A percentile compares a stretch with the other conserved stretches of the same genome.
Evolutionary conservation across 2,888 invertebrate genomes (phyloP).

Genomic region (Eupithecia vulgata): DNA sequence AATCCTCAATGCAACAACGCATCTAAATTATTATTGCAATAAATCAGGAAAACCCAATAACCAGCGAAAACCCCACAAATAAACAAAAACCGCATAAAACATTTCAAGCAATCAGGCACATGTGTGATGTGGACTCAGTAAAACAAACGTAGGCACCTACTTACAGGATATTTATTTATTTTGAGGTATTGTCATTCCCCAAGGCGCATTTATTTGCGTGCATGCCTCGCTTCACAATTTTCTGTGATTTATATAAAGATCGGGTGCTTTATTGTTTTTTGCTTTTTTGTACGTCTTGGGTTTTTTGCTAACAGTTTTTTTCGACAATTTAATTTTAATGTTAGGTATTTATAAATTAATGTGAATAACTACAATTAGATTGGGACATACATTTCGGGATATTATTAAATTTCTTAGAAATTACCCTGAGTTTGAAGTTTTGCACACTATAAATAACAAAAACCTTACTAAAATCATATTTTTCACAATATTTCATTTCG

Average conservation of each 20-base stretch:
- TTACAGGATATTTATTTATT: conserved; percentile 73
- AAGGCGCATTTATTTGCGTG: conserved; percentile 75
- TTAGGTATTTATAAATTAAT: not conserved
- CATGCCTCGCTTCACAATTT: conserved; percentile 66
- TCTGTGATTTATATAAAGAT: conserved; percentile 63
- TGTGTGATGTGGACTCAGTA: conserved; percentile 57
- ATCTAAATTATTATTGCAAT: not conserved
- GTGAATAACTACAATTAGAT: no score
- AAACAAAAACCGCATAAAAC: conserved; percentile 39
- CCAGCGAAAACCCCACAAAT: conserved; percentile 25
- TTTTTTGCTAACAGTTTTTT: not conserved
- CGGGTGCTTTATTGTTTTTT: conserved; percentile 28
- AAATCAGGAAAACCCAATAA: conserved; percentile 22
- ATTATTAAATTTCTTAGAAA: no score
- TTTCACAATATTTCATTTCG: not conserved
- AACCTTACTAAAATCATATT: not conserved
- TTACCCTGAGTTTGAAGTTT: no score
- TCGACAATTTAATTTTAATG: not conserved
- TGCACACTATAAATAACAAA: no score
- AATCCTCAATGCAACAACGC: not conserved
- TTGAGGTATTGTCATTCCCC: conserved; percentile 74
- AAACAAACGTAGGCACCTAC: conserved; percentile 59
- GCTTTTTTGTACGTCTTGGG: conserved; percentile 19
- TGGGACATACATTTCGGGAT: no score
- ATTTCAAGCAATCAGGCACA: conserved; percentile 43